Base-by-base conservation (phyloP, 2,797 vertebrate species). In the Gastrophryne carolinensis region DNA sequence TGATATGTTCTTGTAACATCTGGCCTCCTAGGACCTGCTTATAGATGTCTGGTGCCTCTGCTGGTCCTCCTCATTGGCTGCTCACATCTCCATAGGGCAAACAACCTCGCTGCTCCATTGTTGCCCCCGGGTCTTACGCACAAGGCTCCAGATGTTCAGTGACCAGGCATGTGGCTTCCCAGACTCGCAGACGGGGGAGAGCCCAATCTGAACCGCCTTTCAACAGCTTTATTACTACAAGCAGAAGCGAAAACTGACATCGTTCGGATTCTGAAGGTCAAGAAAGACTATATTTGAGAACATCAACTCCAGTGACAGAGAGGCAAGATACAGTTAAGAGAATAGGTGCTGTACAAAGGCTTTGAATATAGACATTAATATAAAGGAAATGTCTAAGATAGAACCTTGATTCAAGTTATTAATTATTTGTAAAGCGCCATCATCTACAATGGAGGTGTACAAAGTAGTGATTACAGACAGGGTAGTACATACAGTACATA, bases 1-100 rank as follows among this genome's bases (percentile, higher is more conserved):
- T 39, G 12, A 15, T 39, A n/a, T n/a, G n/a, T n/a, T n/a, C n/a
- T n/a, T 44, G 15, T 44, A 44, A 44, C 39, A 44, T 44, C 39
- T 44, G 39, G 15, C 39, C 39, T 44, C 39, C 5, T n/a, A 44
- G 9, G 39, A n/a, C 2, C 39, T 44, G 3, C 15, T 39, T 41
- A 6, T 44, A 8, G 17, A 17, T 15, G 39, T 56, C 79, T 80
- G 82, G 39, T 44, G 39, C 39, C 39, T 44, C 4, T 44, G 17
- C 39, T 44, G 39, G 39, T 44, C 39, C 39, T 44, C 2, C 1
- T 17, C 39, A 15, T 15, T 44, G 17, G 39, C 39, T 5, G 39
- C 39, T 9, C 39, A 44, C 17, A n/a, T 44, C 17, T 56, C 53
- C 53, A 56, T 56, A 56, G 15, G 24, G 24, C 53, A 15, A 7